phyloP scores from a whole-genome alignment of 2,888 invertebrate species.

The Coleophora flavipennella region DNA sequence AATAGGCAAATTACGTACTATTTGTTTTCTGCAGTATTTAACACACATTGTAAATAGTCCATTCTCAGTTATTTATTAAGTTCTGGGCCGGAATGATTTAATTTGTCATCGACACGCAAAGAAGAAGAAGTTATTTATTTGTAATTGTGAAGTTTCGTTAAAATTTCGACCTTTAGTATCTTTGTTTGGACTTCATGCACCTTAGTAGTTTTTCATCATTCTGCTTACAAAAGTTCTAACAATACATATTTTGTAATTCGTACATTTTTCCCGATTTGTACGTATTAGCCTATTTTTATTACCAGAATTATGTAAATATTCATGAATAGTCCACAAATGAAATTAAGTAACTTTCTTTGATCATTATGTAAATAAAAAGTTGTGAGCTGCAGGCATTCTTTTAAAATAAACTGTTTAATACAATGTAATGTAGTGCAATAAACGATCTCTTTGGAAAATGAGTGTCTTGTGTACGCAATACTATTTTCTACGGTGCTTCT shows the following conservation, averaged over 20 bases:
- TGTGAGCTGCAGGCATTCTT: neutral
- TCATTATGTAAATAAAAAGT: constrained; percentile 28
- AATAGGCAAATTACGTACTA: neutral
- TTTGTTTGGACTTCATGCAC: constrained; percentile 13
- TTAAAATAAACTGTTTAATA: too few species aligned
- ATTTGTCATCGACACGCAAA: too few species aligned
- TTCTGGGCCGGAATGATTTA: too few species aligned
- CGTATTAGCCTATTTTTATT: too few species aligned
- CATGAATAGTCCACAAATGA: constrained; percentile 23
- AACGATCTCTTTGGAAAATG: constrained; percentile 33
- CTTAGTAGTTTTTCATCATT: neutral
- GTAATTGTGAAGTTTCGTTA: constrained; percentile 8
- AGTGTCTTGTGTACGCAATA: constrained; percentile 23
- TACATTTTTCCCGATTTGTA: too few species aligned
- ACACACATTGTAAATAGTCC: constrained; percentile 25
- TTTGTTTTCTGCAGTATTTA: constrained; percentile 1
- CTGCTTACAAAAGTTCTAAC: too few species aligned
- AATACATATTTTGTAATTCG: too few species aligned
- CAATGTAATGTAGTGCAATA: constrained; percentile 34
- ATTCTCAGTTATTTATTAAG: constrained; percentile 24
- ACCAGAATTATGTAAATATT: constrained; percentile 50
- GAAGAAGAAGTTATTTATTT: constrained; percentile 25
- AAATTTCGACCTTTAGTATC: constrained; percentile 19
- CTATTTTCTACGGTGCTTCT: constrained; percentile 27
- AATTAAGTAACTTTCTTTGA: constrained; percentile 24